phyloP scores from a whole-genome alignment of 2,797 vertebrate genomes.

The Myotis vivesi region DNA sequence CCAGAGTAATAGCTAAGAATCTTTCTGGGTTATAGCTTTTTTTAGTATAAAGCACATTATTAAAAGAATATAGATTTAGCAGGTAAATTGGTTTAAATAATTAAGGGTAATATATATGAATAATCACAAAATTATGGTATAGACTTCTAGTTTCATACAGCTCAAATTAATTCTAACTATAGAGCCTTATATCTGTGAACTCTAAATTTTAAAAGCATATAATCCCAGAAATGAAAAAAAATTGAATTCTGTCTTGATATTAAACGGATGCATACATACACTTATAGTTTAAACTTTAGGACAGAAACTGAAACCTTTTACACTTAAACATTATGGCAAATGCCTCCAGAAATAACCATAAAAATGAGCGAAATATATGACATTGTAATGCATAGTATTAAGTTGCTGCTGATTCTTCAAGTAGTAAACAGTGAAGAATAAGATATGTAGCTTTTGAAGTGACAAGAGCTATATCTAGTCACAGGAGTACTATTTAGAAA shows the following conservation, averaged over 20 bases:
- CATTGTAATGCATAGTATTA: conserved; percentile 29
- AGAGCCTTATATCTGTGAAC: conserved; percentile 8
- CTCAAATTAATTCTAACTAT: conserved; percentile 3
- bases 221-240: conserved; percentile 22
- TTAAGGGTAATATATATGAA: conserved; percentile 7
- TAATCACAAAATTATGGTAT: conserved; percentile 34
- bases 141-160: not conserved
- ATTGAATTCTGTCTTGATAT: conserved; percentile 47
- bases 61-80: conserved; percentile 32
- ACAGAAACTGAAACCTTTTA: conserved; percentile 34
- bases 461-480: conserved; percentile 25
- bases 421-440: conserved; percentile 50
- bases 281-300: not conserved
- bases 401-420: conserved; percentile 36
- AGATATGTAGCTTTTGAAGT: conserved; percentile 43
- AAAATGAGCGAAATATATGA: conserved; percentile 56
- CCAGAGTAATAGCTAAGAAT: conserved; percentile 50
- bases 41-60: conserved; percentile 1
- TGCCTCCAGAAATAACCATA: conserved; percentile 43
- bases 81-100: conserved; percentile 54
- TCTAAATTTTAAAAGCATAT: conserved; percentile 27
- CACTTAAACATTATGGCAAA: conserved; percentile 30
- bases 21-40: conserved; percentile 59
- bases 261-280: not conserved
- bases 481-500: conserved; percentile 56